phyloP scores from a whole-genome alignment of 2,888 invertebrate genomes.

The Nemotelus nigrinus region DNA sequence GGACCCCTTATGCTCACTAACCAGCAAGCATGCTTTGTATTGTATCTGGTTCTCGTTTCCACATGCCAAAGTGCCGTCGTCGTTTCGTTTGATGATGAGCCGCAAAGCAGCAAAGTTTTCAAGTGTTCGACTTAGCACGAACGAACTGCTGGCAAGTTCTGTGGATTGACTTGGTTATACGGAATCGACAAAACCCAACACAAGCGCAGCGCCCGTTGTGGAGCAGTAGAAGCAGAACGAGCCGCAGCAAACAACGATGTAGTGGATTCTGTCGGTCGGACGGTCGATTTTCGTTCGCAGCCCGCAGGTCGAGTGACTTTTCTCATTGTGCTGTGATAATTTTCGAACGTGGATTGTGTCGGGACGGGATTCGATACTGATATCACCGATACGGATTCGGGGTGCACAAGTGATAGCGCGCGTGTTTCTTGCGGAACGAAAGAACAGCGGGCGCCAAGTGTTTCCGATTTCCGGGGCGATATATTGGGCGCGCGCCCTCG shows the following conservation, averaged over 20 bases:
- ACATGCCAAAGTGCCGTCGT: conserved; percentile 60
- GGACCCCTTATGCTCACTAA: not conserved
- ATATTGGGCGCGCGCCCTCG: conserved; percentile 27
- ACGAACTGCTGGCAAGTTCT: too few species aligned
- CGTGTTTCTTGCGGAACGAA: conserved; percentile 10
- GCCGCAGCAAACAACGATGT: conserved; percentile 25
- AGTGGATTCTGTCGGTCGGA: conserved; percentile 15
- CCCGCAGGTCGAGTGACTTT: conserved; percentile 26
- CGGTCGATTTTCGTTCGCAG: conserved; percentile 14
- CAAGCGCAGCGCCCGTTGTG: conserved; percentile 10
- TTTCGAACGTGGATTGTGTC: conserved; percentile 1
- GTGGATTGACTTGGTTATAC: not conserved
- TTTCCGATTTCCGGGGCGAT: conserved; percentile 17
- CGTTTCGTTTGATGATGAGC: conserved; percentile 70
- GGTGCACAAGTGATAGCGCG: conserved; percentile 11
- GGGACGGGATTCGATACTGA: conserved; percentile 9
- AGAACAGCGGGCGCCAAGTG: conserved; percentile 17
- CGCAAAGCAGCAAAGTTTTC: conserved; percentile 15
- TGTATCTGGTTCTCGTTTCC: conserved; percentile 10
- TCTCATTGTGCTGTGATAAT: conserved; percentile 20
- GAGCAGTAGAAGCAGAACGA: not conserved
- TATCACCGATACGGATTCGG: not conserved
- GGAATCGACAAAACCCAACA: conserved; percentile 24
- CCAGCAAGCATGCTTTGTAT: not conserved
- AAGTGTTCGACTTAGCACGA: not conserved